Conservation (phyloP, 2,797 vertebrate genomes). For the Pogonophryne albipinna region DNA sequence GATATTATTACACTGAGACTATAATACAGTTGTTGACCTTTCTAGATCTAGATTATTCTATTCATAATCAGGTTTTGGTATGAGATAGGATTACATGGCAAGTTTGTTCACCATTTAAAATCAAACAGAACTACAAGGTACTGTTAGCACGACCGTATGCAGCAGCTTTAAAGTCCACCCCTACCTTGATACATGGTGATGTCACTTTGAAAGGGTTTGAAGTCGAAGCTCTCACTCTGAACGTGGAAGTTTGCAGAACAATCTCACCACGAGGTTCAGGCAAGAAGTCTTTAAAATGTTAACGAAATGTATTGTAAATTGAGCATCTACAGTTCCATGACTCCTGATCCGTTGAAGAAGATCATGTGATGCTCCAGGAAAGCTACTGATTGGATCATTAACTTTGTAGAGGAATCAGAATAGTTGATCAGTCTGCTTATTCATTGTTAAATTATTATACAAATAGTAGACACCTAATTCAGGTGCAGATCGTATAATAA, state of each 20-base stretch:
- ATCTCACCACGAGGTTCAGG: background rate
- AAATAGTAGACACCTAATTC: conserved; percentile 9
- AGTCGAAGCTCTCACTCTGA: background rate
- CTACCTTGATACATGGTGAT: background rate
- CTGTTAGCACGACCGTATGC: background rate
- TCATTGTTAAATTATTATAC: background rate
- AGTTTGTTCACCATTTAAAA: background rate
- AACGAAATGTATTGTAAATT: background rate
- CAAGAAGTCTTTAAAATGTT: background rate
- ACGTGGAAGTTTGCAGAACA: background rate
- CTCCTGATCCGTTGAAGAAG: conserved; percentile 1
- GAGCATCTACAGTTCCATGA: background rate
- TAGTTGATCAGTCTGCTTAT: background rate
- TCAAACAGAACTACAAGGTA: conserved; percentile 11
- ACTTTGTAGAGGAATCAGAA: background rate
- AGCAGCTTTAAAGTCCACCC: background rate
- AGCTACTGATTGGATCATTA: background rate
- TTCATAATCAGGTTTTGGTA: conserved; percentile 17
- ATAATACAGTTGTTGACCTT: conserved; percentile 1
- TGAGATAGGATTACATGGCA: background rate
- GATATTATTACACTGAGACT: conserved; percentile 13
- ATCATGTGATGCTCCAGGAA: background rate
- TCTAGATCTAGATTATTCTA: background rate
- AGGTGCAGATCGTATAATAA: background rate
- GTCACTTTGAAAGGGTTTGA: conserved; percentile 10